Evolutionary conservation across 2,797 vertebrate genomes (phyloP), one percentile per base, ranked within the genome.

Genomic region (Coilia nasus): DNA sequence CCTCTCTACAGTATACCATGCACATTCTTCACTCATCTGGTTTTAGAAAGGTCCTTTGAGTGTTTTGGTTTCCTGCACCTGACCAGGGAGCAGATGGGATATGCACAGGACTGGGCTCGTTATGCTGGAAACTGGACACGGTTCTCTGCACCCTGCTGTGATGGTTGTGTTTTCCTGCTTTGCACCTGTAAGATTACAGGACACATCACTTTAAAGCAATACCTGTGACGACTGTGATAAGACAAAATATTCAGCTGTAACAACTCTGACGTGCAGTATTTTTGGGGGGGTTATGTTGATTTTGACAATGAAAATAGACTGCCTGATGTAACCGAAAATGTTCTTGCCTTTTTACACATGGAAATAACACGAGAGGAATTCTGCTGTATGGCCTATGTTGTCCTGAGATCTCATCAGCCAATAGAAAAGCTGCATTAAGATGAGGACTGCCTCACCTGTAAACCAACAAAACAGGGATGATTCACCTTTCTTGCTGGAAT

Each of bases 361-460:
- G n/a, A n/a, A n/a, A n/a, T n/a, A n/a, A n/a, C n/a, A n/a, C n/a
- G n/a, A n/a, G n/a, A n/a, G n/a, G n/a, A n/a, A n/a, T n/a, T n/a
- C n/a, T n/a, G n/a, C n/a, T n/a, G n/a, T n/a, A n/a, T n/a, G n/a
- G n/a, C n/a, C n/a, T n/a, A 41, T 41, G 35, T 41, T 41, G 35
- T 41, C 35, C 35, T 41, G 5, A 41, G 35, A 41, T 41, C 35
- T 41, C 2, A 41, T 5, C 35, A 41, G 35, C 2, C 35, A 41
- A 41, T 41, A 41, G 35, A 41, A 41, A 41, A 41, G 35, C 35
- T 5, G 5, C 35, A 41, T 41, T 41, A 41, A 41, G 35, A 41
- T 41, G 35, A 81, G 87, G 90, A 87, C 88, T 15, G 10, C 0
- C 50, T 54, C 0, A 10, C 50, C 89, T 83, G 90, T 90, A 88